Base-by-base conservation (phyloP, 2,797 vertebrate genomes). In the Xenopus petersii region DNA sequence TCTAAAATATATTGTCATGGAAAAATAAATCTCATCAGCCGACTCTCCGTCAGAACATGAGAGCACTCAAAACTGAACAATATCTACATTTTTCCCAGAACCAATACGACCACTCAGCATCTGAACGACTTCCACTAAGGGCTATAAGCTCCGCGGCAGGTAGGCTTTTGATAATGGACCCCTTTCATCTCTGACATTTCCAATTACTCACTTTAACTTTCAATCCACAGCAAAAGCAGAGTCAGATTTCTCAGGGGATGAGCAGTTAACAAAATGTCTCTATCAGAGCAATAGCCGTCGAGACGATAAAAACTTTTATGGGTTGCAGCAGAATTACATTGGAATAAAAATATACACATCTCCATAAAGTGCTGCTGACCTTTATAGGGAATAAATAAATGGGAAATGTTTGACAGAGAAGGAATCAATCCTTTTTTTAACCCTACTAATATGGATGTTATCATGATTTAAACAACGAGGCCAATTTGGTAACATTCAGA, bases 121-220 rank as follows among this genome's bases (percentile, higher is more conserved):
- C 54, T 71, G 13, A 67, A 67, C 58, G 26, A 63, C 46, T 72
- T 67, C 63, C 48, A 54, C 65, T 47, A 67, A 72, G 56, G 17
- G n/a, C 30, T 48, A 17, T 47, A 33, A 56, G 64, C 55, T 72
- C 63, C 63, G 13, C 64, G 24, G 64, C 59, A 77, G 75, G 70
- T n/a, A n/a, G n/a, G 26, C 26, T 68, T 77, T 36, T 73, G 64
- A 77, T 68, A 73, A 67, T 73, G 26, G 60, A 58, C 64, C n/a
- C 65, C 11, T 77, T 77, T 77, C 70, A 77, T 77, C 65, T 73
- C 54, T 77, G 75, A 73, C 75, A 77, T 77, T 73, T 77, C 72
- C 70, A 67, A 55, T 77, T 33, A 77, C 62, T 68, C 73, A 21
- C 63, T 64, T 68, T 73, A 68, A 77, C 75, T 72, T 73, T 73